Evolutionary conservation across 2,797 vertebrate species (phyloP).

Genomic region (Gila robusta): DNA sequence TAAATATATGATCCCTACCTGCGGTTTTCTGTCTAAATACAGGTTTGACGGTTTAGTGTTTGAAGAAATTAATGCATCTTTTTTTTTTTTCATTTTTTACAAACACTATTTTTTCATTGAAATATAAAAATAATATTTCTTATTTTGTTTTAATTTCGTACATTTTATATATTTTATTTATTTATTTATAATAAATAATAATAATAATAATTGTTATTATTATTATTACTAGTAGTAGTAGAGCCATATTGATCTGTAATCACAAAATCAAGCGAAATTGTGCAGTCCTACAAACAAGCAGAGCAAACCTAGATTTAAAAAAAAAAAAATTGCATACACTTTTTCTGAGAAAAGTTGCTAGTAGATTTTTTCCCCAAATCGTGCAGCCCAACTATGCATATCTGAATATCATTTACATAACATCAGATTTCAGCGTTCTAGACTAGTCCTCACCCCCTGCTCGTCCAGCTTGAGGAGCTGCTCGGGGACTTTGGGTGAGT

Average conservation of each 20-base stretch:
- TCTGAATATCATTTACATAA: background rate
- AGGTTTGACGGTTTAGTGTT: background rate
- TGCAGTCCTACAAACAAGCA: background rate
- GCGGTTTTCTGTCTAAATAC: background rate
- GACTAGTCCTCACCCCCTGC: constrained; percentile 88
- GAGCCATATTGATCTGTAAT: background rate
- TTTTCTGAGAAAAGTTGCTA: background rate
- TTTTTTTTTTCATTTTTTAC: background rate
- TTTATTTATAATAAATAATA: background rate
- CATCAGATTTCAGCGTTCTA: background rate
- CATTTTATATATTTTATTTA: background rate
- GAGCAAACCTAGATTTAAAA: too few species aligned
- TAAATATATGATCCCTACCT: background rate
- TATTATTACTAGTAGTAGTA: too few species aligned
- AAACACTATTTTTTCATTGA: background rate
- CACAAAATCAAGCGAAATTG: background rate
- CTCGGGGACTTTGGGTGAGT: constrained; percentile 90
- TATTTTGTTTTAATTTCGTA: background rate
- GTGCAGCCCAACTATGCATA: too few species aligned
- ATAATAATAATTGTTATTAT: background rate
- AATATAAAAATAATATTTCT: background rate
- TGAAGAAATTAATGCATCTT: background rate
- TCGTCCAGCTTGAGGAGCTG: constrained; percentile 97
- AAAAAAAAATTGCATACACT: too few species aligned
- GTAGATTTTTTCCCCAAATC: background rate